Evolutionary conservation across 2,113 vertebrate species (phyloP), one percentile per base, ranked within the genome.

Genomic region (Petaurus breviceps): DNA sequence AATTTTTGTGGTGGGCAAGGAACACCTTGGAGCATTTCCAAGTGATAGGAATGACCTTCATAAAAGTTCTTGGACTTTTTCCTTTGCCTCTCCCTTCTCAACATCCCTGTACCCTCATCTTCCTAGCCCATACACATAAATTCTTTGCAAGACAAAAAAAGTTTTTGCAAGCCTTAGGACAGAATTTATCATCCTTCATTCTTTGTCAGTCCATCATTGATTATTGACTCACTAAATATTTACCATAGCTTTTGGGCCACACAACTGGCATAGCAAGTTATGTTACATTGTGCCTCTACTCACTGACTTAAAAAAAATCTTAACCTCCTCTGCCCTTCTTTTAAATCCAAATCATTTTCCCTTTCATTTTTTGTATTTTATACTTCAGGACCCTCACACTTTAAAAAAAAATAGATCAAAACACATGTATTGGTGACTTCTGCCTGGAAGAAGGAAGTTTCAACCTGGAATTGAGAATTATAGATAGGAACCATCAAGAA

Each of bases 181-280:
- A 98, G 97, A 95, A 94, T 97, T 91, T 98, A 98, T 97, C 97
- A 90, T 94, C 97, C 93, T 97, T 91, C 51, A 55, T 94, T 96
- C 94, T 95, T 55, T 43, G 89, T 93, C 92, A 93, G 94, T 43
- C 53, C 84, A 98, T 97, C 96, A 97, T 98, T 51, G 43, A 95
- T 97, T 97, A 97, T 28, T 53, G 84, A 57, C 96, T 98, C 95
- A 96, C 93, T 97, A 97, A 97, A 97, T 98, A 98, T 97, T 98
- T 98, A 97, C 91, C 54, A 47, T 95, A 92, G 54, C 89, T 98
- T 98, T 92, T 52, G 54, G 37, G 93, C 14, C 55, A 50, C 24
- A 0, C 31, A 12, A 4, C n/a, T 0, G 7, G 93, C 55, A 91
- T 0, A 7, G 94, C 51, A 90, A 96, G 54, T 93, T 51, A 89